A percentile compares a stretch with the other conserved stretches of the same genome.
Conservation (phyloP, 2,797 vertebrate genomes). For the Taeniopygia guttata region DNA sequence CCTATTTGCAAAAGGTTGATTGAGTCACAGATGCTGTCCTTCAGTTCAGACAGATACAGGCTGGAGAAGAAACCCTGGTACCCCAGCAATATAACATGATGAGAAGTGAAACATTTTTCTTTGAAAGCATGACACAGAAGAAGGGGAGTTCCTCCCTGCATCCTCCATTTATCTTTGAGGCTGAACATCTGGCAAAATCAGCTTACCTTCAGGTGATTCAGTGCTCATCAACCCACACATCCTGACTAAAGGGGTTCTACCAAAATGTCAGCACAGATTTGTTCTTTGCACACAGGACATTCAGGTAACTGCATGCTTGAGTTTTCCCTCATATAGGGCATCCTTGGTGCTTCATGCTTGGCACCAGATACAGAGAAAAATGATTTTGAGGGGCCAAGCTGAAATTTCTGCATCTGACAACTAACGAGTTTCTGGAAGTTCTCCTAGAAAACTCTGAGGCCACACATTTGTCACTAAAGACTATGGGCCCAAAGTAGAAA, state of each 20-base stretch:
- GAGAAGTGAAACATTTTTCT: not conserved
- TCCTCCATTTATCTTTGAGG: not conserved
- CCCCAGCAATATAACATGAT: not conserved
- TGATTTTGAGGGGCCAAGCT: not conserved
- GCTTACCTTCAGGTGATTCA: not conserved
- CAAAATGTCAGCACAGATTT: not conserved
- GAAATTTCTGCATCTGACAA: not conserved
- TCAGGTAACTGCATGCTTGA: not conserved
- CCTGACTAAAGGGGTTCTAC: not conserved
- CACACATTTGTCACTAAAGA: not conserved
- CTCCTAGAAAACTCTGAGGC: not conserved
- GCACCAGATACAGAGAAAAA: not conserved
- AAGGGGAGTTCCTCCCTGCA: not conserved
- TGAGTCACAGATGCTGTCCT: not conserved
- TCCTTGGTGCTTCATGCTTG: not conserved
- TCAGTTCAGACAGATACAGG: not conserved
- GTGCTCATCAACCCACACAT: not conserved
- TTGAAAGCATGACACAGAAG: not conserved
- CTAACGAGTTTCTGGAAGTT: not conserved
- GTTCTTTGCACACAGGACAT: not conserved
- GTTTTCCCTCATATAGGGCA: not conserved
- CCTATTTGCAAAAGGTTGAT: not conserved
- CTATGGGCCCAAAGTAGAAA: not conserved
- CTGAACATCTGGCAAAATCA: conserved; percentile 3
- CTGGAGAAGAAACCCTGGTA: not conserved